Percentiles rank a stretch among this genome's conserved stretches.
These are phyloP conservation scores for Pyrgilauda ruficollis DNA, from an alignment of 2,113 vertebrate species.

Conservation along the genomic window DNA sequence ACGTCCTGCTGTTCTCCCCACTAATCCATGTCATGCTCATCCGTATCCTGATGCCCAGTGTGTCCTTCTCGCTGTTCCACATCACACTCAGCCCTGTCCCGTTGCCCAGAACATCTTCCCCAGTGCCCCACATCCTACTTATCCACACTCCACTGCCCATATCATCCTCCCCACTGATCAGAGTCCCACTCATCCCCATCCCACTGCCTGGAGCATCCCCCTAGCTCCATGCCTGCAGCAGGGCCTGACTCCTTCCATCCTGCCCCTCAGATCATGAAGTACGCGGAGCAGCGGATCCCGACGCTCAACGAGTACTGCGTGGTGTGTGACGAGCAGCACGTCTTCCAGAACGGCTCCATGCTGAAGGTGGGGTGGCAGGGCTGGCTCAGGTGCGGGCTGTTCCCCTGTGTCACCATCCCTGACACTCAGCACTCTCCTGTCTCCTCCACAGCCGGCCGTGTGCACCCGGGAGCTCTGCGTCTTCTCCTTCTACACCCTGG, in stretches of 20 bases:
- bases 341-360: conserved; percentile 99
- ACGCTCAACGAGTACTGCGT: conserved; percentile 98
- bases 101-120: not conserved
- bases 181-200: not conserved
- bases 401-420: fast-evolving
- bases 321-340: conserved; percentile 98
- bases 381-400: fast-evolving
- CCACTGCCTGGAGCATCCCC: not conserved
- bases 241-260: not conserved
- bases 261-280: conserved; percentile 92
- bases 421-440: not conserved
- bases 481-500: conserved; percentile 98
- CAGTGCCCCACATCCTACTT: not conserved
- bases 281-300: conserved; percentile 96
- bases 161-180: not conserved
- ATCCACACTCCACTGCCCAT: fast-evolving
- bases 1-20: fast-evolving
- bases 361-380: conserved; percentile 82
- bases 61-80: not conserved
- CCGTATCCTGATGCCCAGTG: not conserved
- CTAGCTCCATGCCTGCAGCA: fast-evolving
- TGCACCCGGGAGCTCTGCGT: conserved; percentile 97
- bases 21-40: not conserved
- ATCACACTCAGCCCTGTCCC: fast-evolving
- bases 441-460: conserved; percentile 86